Evolutionary conservation across 2,113 vertebrate species (phyloP).

Genomic region (Xenopus tropicalis): DNA sequence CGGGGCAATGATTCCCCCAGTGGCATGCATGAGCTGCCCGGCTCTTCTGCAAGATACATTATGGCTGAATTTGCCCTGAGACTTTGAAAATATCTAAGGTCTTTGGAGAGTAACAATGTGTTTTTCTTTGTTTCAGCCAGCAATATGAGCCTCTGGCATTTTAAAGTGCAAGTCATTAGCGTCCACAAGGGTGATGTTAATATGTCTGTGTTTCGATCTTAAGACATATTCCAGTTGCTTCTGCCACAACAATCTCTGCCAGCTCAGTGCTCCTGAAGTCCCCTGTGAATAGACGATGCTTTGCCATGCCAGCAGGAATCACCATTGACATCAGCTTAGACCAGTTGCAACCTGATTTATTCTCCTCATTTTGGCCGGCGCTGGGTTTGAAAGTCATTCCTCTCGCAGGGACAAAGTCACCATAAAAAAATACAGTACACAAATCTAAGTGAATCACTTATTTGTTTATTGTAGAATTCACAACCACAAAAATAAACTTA

Average conservation of each 20-base stretch:
- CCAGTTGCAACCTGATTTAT: constrained; percentile 56
- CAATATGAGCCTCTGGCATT: constrained; percentile 73
- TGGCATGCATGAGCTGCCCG: constrained; percentile 61
- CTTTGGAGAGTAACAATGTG: constrained; percentile 71
- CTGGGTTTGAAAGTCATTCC: constrained; percentile 48
- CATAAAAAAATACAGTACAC: background rate
- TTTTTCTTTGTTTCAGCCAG: constrained; percentile 73
- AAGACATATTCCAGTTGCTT: constrained; percentile 78
- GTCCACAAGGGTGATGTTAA: constrained; percentile 71
- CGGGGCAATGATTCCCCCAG: constrained; percentile 67
- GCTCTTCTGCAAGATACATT: constrained; percentile 64
- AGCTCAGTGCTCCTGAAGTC: constrained; percentile 68
- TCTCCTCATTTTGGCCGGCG: constrained; percentile 50
- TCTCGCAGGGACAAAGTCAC: constrained; percentile 10
- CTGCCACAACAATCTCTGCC: constrained; percentile 79
- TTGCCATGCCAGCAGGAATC: constrained; percentile 61
- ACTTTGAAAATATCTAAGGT: constrained; percentile 74
- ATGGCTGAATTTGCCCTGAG: constrained; percentile 67
- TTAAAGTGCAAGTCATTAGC: constrained; percentile 77
- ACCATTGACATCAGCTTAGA: constrained; percentile 57
- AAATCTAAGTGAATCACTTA: constrained; percentile 1
- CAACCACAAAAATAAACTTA: no score
- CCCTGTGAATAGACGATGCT: constrained; percentile 66
- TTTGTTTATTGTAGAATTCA: no score
- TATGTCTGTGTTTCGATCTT: constrained; percentile 78